A percentile compares a stretch with the other conserved stretches of the same genome.
Evolutionary conservation across 92 coral and sea anemone genomes (phyloP).

Genomic region (Desmophyllum pertusum): DNA sequence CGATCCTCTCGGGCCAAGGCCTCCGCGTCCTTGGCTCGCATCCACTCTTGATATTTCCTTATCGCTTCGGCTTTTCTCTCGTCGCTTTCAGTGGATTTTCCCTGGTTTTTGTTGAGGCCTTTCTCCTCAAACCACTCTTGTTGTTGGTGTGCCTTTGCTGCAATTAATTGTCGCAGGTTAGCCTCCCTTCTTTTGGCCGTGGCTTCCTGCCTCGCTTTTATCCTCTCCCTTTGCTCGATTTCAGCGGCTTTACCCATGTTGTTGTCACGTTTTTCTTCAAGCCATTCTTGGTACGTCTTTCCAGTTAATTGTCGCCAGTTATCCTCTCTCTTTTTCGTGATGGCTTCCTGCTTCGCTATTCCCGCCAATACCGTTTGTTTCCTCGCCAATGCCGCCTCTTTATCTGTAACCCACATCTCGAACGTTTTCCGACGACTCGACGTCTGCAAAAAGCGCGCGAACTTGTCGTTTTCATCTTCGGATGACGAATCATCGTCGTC

Average conservation of each 20-base stretch:
- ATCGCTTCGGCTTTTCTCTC: slow-evolving; percentile 19
- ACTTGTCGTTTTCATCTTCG: slow-evolving; percentile 39
- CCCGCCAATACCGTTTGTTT: slow-evolving; percentile 23
- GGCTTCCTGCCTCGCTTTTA: slow-evolving; percentile 31
- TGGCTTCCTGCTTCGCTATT: slow-evolving; percentile 31
- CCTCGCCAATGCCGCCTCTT: slow-evolving; percentile 37
- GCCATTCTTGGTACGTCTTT: slow-evolving; percentile 54
- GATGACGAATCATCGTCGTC: slow-evolving; percentile 36
- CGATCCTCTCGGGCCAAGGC: slow-evolving; percentile 39
- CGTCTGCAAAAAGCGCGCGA: slow-evolving; percentile 18
- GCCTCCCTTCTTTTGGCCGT: slow-evolving; percentile 1
- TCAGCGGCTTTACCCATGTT: background rate
- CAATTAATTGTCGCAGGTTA: slow-evolving; percentile 16
- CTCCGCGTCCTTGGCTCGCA: slow-evolving; percentile 32
- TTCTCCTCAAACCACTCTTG: slow-evolving; percentile 62
- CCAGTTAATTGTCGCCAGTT: slow-evolving; percentile 28
- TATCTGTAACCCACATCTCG: slow-evolving; percentile 61
- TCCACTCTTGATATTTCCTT: slow-evolving; percentile 38
- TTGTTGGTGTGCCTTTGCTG: slow-evolving; percentile 40
- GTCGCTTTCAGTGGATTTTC: slow-evolving; percentile 1
- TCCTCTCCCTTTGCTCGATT: too few species aligned
- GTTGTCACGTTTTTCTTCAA: slow-evolving; percentile 30
- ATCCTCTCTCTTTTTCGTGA: slow-evolving; percentile 1
- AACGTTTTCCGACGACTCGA: slow-evolving; percentile 56
- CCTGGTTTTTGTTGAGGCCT: background rate